Evolutionary conservation across 2,797 vertebrate species (phyloP).

Genomic region (Enteromius fasciolatus): DNA sequence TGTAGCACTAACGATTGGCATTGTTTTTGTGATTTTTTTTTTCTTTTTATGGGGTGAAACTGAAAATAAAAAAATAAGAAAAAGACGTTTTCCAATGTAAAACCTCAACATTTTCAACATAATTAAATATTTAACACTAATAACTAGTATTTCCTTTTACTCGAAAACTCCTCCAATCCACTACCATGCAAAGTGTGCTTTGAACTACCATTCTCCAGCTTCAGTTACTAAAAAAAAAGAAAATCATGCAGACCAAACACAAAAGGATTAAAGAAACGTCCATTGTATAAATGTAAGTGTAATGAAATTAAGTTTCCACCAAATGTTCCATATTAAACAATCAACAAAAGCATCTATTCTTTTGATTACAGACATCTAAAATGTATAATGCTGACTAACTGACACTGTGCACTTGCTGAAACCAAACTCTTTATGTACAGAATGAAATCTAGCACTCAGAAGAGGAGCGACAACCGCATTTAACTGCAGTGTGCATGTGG

Average conservation of each 20-base stretch:
- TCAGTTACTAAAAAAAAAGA: background rate
- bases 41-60: background rate
- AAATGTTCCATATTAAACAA: background rate
- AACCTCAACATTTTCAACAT: background rate
- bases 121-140: background rate
- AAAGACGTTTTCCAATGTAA: background rate
- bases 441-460: background rate
- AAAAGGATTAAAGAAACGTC: background rate
- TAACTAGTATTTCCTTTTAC: background rate
- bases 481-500: slow-evolving; percentile 12
- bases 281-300: background rate
- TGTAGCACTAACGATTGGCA: background rate
- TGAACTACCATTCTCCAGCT: background rate
- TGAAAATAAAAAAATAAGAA: background rate
- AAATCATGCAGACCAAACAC: background rate
- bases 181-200: background rate
- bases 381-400: background rate
- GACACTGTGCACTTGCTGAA: background rate
- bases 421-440: slow-evolving; percentile 1
- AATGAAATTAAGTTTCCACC: background rate
- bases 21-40: too few relatives aligned
- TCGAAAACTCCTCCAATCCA: background rate
- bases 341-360: background rate
- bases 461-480: background rate
- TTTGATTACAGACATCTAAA: background rate